Evolutionary conservation across 1,140 invertebrate species (phyloP).

Genomic region (Steinernema feltiae): DNA sequence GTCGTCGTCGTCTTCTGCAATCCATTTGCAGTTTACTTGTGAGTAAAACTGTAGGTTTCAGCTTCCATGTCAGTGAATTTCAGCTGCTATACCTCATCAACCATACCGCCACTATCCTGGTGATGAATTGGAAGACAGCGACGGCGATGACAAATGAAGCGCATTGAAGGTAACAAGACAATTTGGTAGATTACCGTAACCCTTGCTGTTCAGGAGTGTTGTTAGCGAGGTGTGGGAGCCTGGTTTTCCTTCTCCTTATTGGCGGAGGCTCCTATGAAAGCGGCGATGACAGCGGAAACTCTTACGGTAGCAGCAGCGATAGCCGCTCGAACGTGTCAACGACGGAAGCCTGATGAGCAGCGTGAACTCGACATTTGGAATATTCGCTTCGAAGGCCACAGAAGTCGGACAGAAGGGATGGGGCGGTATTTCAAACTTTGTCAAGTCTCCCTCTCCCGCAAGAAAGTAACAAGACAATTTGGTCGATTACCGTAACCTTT

Average conservation of each 20-base stretch:
- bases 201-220: too few relatives aligned
- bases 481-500: too few relatives aligned
- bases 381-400: constrained; percentile 43
- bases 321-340: constrained; percentile 37
- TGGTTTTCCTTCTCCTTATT: too few relatives aligned
- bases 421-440: constrained; percentile 49
- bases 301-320: too few relatives aligned
- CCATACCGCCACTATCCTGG: neutral
- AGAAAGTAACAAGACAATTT: too few relatives aligned
- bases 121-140: constrained; percentile 19
- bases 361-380: constrained; percentile 22
- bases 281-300: too few relatives aligned
- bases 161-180: too few relatives aligned
- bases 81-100: neutral
- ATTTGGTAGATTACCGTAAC: too few relatives aligned
- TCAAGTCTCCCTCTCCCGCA: constrained; percentile 55
- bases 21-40: neutral
- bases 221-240: too few relatives aligned
- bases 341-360: constrained; percentile 46
- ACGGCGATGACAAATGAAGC: constrained; percentile 35
- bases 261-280: too few relatives aligned
- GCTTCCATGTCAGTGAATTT: too few relatives aligned
- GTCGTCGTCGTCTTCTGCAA: neutral
- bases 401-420: constrained; percentile 54
- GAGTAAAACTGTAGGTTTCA: too few relatives aligned